phyloP scores from a whole-genome alignment of 1,140 invertebrate species.

The Lamellibrachia luymesi region DNA sequence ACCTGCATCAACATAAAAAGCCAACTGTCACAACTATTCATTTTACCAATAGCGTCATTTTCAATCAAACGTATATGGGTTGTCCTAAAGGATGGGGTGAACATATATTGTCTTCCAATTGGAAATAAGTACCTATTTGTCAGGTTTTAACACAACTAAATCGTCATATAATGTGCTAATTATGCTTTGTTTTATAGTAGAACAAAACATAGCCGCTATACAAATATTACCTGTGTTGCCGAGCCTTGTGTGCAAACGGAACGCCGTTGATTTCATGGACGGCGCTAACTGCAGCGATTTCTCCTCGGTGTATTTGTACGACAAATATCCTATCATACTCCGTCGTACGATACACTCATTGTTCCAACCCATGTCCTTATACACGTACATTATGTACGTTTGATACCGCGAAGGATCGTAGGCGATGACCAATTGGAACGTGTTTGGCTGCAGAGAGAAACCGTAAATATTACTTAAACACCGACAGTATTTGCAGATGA shows the following conservation, averaged over 20 bases:
- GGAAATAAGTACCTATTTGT: no score
- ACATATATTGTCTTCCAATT: no score
- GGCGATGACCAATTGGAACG: not conserved
- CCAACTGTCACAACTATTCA: not conserved
- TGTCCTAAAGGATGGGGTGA: no score
- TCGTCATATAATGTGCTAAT: no score
- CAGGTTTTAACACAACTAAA: no score
- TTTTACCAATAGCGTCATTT: not conserved
- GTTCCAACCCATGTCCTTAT: not conserved
- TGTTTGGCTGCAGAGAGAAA: not conserved
- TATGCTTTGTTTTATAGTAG: no score
- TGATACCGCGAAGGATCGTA: not conserved
- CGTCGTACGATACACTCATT: not conserved
- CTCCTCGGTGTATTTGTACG: not conserved
- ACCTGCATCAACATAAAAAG: not conserved
- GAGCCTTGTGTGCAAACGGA: not conserved
- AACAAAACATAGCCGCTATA: not conserved
- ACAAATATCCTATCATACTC: not conserved
- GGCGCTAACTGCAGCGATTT: not conserved
- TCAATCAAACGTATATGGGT: not conserved
- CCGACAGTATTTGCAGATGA: no score
- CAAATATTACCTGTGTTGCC: not conserved
- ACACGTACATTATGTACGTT: not conserved
- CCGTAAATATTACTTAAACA: no score
- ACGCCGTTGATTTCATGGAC: not conserved